Evolutionary conservation across 2,113 vertebrate genomes (phyloP).

Genomic region (Acrocephalus arundinaceus): DNA sequence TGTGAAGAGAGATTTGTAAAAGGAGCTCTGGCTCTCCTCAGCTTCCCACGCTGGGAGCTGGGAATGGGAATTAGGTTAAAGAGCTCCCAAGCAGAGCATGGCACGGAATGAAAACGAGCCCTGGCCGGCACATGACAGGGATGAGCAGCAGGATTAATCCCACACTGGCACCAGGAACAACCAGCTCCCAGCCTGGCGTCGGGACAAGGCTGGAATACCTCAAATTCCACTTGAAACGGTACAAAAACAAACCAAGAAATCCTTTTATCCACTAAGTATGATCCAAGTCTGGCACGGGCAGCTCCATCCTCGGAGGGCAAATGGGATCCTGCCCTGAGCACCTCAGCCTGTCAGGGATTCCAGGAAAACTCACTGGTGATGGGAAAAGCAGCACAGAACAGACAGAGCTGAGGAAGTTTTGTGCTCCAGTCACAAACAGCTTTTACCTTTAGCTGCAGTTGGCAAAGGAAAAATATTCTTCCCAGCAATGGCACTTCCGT

Average conservation of each 20-base stretch:
- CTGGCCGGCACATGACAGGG: not conserved
- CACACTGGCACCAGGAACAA: not conserved
- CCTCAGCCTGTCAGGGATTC: not conserved
- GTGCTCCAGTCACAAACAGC: not conserved
- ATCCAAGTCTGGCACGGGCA: not conserved
- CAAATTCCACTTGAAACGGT: not conserved
- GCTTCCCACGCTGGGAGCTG: not conserved
- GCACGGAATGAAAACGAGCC: slow-evolving; percentile 27
- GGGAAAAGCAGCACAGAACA: not conserved
- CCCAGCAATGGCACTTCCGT: not conserved
- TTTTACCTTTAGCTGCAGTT: not conserved
- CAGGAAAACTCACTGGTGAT: fast-evolving
- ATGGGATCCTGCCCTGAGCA: not conserved
- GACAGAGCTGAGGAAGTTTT: not conserved
- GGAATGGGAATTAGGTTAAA: slow-evolving; percentile 33
- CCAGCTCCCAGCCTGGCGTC: fast-evolving
- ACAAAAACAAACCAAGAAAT: not conserved
- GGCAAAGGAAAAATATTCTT: not conserved
- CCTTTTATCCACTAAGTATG: not conserved
- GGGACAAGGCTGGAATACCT: not conserved
- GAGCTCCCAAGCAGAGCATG: not conserved
- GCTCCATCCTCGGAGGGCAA: not conserved
- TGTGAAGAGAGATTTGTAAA: not conserved
- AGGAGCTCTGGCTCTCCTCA: not conserved
- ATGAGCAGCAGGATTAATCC: slow-evolving; percentile 2